phyloP scores from a whole-genome alignment of 1,140 invertebrate genomes.

The Orius laevigatus region DNA sequence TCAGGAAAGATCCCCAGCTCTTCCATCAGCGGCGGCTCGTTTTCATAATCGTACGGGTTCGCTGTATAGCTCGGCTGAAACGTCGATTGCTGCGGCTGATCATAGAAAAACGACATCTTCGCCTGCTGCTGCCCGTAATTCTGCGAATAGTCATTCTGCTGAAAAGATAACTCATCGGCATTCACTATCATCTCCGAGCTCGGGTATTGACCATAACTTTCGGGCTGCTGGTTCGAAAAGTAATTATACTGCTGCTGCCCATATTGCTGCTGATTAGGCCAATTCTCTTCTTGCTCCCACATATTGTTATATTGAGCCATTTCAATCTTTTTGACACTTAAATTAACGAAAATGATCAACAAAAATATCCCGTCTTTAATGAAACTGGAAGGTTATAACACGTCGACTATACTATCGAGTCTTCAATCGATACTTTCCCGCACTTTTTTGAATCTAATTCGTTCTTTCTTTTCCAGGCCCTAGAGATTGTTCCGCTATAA shows the following conservation, averaged over 20 bases:
- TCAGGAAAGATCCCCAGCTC: conserved; percentile 89
- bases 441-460: too few relatives aligned
- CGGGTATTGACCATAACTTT: conserved; percentile 5
- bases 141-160: conserved; percentile 11
- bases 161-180: conserved; percentile 18
- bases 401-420: background rate
- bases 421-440: too few relatives aligned
- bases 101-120: conserved; percentile 17
- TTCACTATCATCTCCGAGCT: conserved; percentile 17
- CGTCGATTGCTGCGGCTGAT: conserved; percentile 4
- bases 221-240: background rate
- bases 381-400: background rate
- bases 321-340: conserved; percentile 1
- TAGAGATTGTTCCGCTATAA: conserved; percentile 29
- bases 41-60: conserved; percentile 24
- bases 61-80: background rate
- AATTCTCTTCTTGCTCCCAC: conserved; percentile 7
- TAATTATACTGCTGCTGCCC: background rate
- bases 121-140: background rate
- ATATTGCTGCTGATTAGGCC: conserved; percentile 2
- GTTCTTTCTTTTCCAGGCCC: conserved; percentile 29
- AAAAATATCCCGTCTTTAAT: background rate
- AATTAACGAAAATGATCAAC: background rate
- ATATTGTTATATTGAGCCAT: background rate
- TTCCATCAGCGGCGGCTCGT: conserved; percentile 72